phyloP scores from a whole-genome alignment of 2,113 vertebrate species.

The Equus quagga region DNA sequence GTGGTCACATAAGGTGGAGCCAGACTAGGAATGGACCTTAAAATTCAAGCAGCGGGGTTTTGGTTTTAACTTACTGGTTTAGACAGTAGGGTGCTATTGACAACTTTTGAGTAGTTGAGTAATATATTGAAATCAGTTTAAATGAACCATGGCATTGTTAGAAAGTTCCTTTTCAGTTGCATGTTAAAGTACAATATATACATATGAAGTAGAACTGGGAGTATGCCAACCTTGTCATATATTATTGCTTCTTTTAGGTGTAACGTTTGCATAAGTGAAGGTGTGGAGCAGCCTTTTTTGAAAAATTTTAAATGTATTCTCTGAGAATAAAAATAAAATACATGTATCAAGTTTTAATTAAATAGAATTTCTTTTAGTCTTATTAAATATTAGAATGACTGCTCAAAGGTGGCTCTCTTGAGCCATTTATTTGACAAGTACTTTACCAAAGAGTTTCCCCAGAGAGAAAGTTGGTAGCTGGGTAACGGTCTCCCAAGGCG shows the following conservation, averaged over 20 bases:
- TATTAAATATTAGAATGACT: not conserved
- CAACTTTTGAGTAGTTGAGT: conserved; percentile 5
- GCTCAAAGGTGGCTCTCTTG: not conserved
- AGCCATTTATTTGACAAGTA: not conserved
- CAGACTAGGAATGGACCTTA: not conserved
- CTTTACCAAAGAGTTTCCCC: not conserved
- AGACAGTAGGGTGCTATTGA: not conserved
- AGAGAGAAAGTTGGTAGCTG: not conserved
- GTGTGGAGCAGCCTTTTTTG: not conserved
- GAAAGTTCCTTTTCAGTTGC: not conserved
- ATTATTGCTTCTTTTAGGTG: not conserved
- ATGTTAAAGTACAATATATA: not conserved
- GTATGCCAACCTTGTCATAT: not conserved
- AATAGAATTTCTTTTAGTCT: not conserved
- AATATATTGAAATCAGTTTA: not conserved
- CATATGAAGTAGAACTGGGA: not conserved
- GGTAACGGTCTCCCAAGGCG: not conserved
- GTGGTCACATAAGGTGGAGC: not conserved
- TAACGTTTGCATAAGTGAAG: not conserved
- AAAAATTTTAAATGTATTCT: not conserved
- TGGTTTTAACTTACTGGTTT: not conserved
- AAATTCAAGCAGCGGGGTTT: not conserved
- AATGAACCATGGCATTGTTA: not conserved
- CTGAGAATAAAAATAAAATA: conserved; percentile 10
- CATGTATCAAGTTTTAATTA: not conserved